Evolutionary conservation across 2,888 invertebrate species (phyloP), one percentile per base, ranked within the genome.

Genomic region (Nebria brevicollis): DNA sequence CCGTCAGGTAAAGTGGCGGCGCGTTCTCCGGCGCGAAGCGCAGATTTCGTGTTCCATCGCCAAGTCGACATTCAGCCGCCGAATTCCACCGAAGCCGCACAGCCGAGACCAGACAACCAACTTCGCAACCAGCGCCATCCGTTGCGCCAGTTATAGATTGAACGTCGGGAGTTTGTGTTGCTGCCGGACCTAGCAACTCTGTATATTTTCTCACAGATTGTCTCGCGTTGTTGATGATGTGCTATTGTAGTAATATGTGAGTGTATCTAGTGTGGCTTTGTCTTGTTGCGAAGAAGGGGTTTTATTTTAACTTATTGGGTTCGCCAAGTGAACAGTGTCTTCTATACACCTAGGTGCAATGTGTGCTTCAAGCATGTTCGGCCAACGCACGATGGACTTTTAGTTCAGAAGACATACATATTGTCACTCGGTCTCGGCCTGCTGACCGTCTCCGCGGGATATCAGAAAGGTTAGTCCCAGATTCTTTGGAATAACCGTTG

Each of bases 401-500:
- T 66, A 25, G 15, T 15, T 25, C 6, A 25, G 70, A 70, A 25
- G 66, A 66, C 15, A 13, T 34, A 34, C 34, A 34, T 34, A 54
- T 54, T 54, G 54, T 54, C 54, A 54, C 13, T 54, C 54, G 70
- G 25, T 26, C 26, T 11, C 26, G 20, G 41, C 72, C 78, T 10
- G 72, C 13, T 25, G 34, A 54, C 26, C 75, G 34, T 26, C 77
- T 26, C 70, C 43, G 42, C 77, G 70, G 68, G 70, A 34, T 73
- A 66, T 7, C 66, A 42, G 26, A 73, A 70, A 78, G 78, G 78
- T 78, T 78, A 78, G 78, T 72, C 72, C 41, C 70, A 70, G 34
- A 26, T 70, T 54, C 54, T 54, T 54, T 8, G 54, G 54, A 54
- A 54, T 54, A 54, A 54, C 54, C 54, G 54, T 54, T 54, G n/a